phyloP scores from a whole-genome alignment of 2,797 vertebrate species.

The Sarcophilus harrisii region DNA sequence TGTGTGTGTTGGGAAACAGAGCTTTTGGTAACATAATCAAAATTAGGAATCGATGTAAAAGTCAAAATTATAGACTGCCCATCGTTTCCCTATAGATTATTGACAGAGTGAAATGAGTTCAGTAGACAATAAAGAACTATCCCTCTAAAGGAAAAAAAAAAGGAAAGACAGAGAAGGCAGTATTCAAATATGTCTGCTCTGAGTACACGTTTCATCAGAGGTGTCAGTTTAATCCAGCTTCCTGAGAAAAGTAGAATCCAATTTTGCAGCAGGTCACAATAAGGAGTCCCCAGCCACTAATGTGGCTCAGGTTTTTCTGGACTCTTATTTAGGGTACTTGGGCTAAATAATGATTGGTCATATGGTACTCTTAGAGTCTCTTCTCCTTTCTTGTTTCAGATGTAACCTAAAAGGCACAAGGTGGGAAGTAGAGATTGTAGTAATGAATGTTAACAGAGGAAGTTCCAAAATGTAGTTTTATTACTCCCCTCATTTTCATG shows the following conservation, averaged over 20 bases:
- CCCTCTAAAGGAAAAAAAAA: constrained; percentile 14
- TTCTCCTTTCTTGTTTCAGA: background rate
- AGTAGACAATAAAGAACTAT: constrained; percentile 66
- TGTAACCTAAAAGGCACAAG: background rate
- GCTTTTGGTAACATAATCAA: constrained; percentile 51
- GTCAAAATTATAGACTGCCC: constrained; percentile 69
- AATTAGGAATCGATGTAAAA: constrained; percentile 72
- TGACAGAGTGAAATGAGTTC: constrained; percentile 78
- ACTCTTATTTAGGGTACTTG: constrained; percentile 47
- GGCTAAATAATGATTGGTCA: background rate
- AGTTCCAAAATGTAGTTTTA: constrained; percentile 34
- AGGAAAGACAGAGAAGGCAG: background rate
- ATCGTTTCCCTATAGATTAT: constrained; percentile 71
- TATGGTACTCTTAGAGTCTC: background rate
- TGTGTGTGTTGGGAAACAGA: constrained; percentile 22
- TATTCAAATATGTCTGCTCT: constrained; percentile 43
- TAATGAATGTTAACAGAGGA: constrained; percentile 51
- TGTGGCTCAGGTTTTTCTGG: background rate
- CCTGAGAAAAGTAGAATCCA: constrained; percentile 73
- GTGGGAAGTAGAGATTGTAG: background rate
- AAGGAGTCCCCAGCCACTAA: constrained; percentile 66
- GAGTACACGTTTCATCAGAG: constrained; percentile 77
- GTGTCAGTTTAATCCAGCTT: constrained; percentile 73
- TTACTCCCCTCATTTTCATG: constrained; percentile 18
- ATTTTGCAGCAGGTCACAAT: constrained; percentile 71